A percentile compares a stretch with the other conserved stretches of the same genome.
Conservation (phyloP, 2,888 invertebrate genomes). For the Dioctria rufipes region DNA sequence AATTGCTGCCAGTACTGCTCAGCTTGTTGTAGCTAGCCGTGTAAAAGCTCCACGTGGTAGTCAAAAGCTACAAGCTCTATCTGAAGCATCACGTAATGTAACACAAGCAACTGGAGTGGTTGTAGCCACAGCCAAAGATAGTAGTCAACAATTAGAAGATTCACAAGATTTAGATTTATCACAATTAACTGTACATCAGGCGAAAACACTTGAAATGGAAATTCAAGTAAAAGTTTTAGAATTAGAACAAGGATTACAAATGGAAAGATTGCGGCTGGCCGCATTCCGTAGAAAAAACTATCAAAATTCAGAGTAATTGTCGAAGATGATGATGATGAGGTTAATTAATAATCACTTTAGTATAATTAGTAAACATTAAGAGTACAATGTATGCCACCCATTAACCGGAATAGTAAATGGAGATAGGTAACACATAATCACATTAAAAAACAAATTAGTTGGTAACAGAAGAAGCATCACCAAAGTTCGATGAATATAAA, state of each 20-base stretch:
- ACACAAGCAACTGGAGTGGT: slow-evolving; percentile 93
- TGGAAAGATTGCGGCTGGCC: slow-evolving; percentile 87
- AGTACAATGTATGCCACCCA: background rate
- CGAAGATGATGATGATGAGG: background rate
- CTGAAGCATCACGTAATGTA: slow-evolving; percentile 89
- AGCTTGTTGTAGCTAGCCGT: slow-evolving; percentile 95
- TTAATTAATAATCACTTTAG: no score
- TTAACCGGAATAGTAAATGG: background rate
- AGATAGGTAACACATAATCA: background rate
- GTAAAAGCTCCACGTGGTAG: slow-evolving; percentile 94
- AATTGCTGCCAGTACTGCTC: slow-evolving; percentile 96
- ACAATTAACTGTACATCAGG: slow-evolving; percentile 91
- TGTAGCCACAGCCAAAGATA: slow-evolving; percentile 94
- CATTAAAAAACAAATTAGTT: background rate
- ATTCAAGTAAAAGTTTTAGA: slow-evolving; percentile 95
- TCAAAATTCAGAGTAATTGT: slow-evolving; percentile 67
- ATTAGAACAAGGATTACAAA: slow-evolving; percentile 90
- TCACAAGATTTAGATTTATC: slow-evolving; percentile 93
- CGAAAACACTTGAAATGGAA: slow-evolving; percentile 97
- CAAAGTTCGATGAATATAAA: background rate
- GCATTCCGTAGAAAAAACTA: slow-evolving; percentile 94
- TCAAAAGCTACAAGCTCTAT: slow-evolving; percentile 83
- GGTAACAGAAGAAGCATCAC: background rate
- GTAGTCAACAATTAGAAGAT: slow-evolving; percentile 88
- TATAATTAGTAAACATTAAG: background rate